Percentiles rank a stretch among this genome's conserved stretches.
Evolutionary conservation across 2,113 vertebrate species (phyloP).

Genomic region (Eidolon helvum): DNA sequence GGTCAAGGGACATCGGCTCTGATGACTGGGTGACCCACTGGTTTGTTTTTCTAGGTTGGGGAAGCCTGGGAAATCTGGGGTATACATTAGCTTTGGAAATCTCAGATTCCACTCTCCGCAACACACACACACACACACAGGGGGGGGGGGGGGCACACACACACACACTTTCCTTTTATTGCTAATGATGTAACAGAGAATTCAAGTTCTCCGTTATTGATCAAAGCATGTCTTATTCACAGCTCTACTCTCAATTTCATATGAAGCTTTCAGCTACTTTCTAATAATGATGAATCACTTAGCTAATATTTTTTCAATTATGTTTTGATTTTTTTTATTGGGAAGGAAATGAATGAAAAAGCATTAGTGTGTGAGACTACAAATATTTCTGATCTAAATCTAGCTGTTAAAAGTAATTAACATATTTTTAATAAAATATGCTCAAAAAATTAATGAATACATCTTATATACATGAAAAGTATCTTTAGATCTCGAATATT

Average conservation of each 20-base stretch:
- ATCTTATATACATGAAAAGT: background rate
- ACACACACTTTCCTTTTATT: background rate
- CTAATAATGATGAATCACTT: background rate
- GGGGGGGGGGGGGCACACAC: too few relatives aligned
- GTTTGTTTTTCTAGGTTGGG: background rate
- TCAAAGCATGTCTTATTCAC: background rate
- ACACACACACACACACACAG: background rate
- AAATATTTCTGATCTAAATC: background rate
- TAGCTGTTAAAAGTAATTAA: background rate
- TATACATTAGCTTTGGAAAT: background rate
- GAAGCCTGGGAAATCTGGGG: background rate
- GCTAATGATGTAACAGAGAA: background rate
- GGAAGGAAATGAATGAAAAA: constrained; percentile 7
- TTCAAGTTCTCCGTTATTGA: background rate
- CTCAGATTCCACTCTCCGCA: rapidly evolving
- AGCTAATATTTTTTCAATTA: background rate
- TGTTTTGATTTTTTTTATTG: constrained; percentile 23
- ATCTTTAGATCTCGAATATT: background rate
- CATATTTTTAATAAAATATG: background rate
- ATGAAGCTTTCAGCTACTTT: background rate
- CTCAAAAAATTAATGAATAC: background rate
- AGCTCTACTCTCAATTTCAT: background rate
- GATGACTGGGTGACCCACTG: background rate
- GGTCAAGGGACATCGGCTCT: background rate
- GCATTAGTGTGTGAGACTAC: background rate